phyloP scores from a whole-genome alignment of 1,140 invertebrate genomes.

The Uloborus diversus region DNA sequence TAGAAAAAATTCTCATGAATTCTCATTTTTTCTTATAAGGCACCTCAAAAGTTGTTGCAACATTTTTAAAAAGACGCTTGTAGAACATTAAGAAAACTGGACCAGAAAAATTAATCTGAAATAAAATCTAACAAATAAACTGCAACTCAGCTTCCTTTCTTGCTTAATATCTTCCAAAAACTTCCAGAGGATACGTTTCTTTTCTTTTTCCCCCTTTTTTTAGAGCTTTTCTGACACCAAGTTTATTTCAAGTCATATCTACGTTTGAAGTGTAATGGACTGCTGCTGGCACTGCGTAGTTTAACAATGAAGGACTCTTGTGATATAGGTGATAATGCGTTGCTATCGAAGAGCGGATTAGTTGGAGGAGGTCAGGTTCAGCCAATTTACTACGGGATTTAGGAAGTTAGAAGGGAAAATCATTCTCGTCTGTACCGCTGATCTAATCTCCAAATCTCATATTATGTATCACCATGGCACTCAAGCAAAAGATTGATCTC shows the following conservation, averaged over 20 bases:
- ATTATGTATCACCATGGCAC: slow-evolving; percentile 9
- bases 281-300: not conserved
- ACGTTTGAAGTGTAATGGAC: not conserved
- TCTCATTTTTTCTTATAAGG: too few relatives aligned
- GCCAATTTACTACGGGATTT: slow-evolving; percentile 34
- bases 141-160: not conserved
- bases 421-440: not conserved
- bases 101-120: too few relatives aligned
- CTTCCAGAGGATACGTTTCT: not conserved
- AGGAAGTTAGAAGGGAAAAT: slow-evolving; percentile 2
- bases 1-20: too few relatives aligned
- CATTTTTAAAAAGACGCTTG: too few relatives aligned
- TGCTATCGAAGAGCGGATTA: slow-evolving; percentile 18
- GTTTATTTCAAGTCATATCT: slow-evolving; percentile 1
- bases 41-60: too few relatives aligned
- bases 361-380: slow-evolving; percentile 15
- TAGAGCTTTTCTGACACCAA: too few relatives aligned
- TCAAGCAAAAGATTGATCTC: not conserved
- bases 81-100: too few relatives aligned
- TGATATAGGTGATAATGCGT: slow-evolving; percentile 23
- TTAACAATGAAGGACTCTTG: slow-evolving; percentile 5
- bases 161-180: not conserved
- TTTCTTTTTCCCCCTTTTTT: not conserved
- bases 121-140: too few relatives aligned
- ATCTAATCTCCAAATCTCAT: slow-evolving; percentile 24